phyloP scores from a whole-genome alignment of 2,113 vertebrate genomes.

The Phoenicopterus ruber region DNA sequence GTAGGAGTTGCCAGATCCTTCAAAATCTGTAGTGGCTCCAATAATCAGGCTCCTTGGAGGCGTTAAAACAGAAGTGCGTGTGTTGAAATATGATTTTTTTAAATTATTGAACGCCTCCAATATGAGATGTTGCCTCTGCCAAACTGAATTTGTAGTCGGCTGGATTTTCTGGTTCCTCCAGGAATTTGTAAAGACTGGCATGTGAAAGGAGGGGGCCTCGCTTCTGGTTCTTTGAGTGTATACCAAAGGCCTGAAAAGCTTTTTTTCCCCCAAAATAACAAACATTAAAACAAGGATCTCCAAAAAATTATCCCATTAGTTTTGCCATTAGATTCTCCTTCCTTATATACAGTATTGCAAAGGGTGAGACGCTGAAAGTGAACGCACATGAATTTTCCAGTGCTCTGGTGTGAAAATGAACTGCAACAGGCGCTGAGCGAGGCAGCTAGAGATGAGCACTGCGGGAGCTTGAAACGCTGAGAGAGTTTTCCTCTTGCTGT shows the following conservation, averaged over 20 bases:
- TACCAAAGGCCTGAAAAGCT: not conserved
- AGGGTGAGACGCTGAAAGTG: not conserved
- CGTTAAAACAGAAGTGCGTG: not conserved
- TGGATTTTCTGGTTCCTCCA: not conserved
- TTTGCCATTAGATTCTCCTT: not conserved
- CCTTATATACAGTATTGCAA: not conserved
- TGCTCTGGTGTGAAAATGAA: not conserved
- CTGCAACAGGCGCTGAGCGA: not conserved
- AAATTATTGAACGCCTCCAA: not conserved
- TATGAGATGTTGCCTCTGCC: not conserved
- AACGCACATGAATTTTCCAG: not conserved
- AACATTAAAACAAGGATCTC: not conserved
- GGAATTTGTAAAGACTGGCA: not conserved
- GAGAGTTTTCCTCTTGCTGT: not conserved
- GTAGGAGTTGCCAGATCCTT: not conserved
- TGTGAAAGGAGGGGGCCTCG: not conserved
- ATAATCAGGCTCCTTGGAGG: not conserved
- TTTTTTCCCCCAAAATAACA: not conserved
- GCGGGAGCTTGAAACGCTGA: not conserved
- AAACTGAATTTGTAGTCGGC: not conserved
- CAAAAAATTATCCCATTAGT: accelerated
- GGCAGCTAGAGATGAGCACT: not conserved
- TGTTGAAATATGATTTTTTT: not conserved
- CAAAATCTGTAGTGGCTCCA: not conserved
- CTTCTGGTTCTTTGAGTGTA: not conserved